These are phyloP conservation scores for Apodemia duryi DNA, from an alignment of 2,888 invertebrate species.

Conservation along the genomic window DNA sequence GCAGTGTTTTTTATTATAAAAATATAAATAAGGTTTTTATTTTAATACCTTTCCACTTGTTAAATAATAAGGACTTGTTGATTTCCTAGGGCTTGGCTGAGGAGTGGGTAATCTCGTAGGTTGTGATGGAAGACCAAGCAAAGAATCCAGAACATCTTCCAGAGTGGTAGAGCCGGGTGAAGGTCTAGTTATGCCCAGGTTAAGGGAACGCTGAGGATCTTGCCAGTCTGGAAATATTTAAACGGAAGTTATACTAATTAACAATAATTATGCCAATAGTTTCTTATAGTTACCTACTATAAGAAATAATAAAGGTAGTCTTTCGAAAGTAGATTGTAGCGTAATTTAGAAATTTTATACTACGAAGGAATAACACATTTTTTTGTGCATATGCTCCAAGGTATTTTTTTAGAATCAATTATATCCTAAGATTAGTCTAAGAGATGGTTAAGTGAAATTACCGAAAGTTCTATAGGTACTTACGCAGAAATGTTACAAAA, in stretches of 20 bases:
- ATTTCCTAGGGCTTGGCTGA: slow-evolving; percentile 73
- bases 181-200: slow-evolving; percentile 80
- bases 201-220: slow-evolving; percentile 70
- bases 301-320: neutral
- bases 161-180: slow-evolving; percentile 91
- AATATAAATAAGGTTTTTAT: neutral
- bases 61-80: slow-evolving; percentile 68
- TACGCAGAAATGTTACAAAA: too few species aligned
- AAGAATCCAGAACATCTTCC: slow-evolving; percentile 95
- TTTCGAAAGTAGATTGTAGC: too few species aligned
- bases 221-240: slow-evolving; percentile 66
- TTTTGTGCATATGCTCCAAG: too few species aligned
- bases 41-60: slow-evolving; percentile 67
- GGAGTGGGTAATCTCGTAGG: slow-evolving; percentile 88
- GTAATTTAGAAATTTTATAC: too few species aligned
- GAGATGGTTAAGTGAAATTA: too few species aligned
- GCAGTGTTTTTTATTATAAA: neutral
- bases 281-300: neutral
- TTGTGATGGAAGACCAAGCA: slow-evolving; percentile 88
- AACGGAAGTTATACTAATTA: slow-evolving; percentile 15
- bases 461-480: too few species aligned
- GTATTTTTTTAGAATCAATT: too few species aligned
- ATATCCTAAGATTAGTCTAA: too few species aligned
- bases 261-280: neutral
- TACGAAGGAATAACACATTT: too few species aligned